phyloP scores from a whole-genome alignment of 2,797 vertebrate species.

The Erithacus rubecula region DNA sequence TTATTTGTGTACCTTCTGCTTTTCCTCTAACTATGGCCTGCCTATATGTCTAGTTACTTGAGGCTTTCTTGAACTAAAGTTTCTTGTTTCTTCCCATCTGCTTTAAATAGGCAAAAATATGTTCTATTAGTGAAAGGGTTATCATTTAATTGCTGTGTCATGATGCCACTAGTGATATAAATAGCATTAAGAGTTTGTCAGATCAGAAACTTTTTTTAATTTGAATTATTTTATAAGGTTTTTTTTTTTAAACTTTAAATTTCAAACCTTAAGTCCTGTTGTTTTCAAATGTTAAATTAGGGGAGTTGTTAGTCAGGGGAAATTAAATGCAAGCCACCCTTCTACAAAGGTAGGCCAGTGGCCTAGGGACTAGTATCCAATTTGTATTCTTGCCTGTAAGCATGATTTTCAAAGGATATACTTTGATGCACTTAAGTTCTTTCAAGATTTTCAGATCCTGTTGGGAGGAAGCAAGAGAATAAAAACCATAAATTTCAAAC shows the following conservation, averaged over 20 bases:
- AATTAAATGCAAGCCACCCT: constrained; percentile 57
- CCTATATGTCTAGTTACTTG: not conserved
- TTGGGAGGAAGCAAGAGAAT: constrained; percentile 22
- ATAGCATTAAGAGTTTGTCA: not conserved
- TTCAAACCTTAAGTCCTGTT: not conserved
- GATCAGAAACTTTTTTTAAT: not conserved
- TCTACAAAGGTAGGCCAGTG: constrained; percentile 55
- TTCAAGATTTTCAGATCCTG: constrained; percentile 43
- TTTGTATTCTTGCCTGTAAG: constrained; percentile 53
- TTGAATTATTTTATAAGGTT: not conserved
- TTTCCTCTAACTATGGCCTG: not conserved
- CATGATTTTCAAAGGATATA: constrained; percentile 43
- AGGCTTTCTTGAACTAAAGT: not conserved
- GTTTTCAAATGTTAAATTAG: constrained; percentile 37
- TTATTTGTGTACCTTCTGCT: not conserved
- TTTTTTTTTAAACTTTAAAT: not conserved
- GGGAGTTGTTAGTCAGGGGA: constrained; percentile 42
- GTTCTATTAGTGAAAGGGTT: constrained; percentile 7
- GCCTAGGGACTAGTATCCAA: constrained; percentile 38
- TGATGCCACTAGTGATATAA: constrained; percentile 9
- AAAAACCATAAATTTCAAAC: constrained; percentile 18
- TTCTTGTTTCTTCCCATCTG: not conserved
- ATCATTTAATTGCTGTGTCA: constrained; percentile 34
- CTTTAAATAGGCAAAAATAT: not conserved
- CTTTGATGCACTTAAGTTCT: constrained; percentile 49